Evolutionary conservation across 2,113 vertebrate genomes (phyloP).

Genomic region (Corvus moneduloides): DNA sequence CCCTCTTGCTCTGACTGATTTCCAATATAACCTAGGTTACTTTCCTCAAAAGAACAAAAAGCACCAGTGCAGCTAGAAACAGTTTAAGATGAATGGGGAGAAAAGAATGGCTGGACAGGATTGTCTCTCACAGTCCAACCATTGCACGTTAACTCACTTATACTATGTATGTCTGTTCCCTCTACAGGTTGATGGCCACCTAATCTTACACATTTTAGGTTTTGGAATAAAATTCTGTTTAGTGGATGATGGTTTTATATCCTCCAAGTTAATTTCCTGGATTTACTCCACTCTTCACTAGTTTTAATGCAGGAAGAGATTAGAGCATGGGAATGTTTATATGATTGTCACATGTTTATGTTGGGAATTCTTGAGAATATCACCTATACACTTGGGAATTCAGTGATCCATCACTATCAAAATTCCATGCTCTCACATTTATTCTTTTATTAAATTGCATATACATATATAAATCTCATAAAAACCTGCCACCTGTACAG

Average conservation of each 20-base stretch:
- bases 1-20: neutral
- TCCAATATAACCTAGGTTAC: neutral
- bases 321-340: neutral
- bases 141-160: neutral
- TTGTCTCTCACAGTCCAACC: neutral
- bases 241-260: neutral
- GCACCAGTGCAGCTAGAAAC: neutral
- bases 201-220: neutral
- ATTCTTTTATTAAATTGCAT: neutral
- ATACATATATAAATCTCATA: neutral
- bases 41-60: neutral
- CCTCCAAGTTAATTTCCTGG: neutral
- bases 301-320: neutral
- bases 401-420: neutral
- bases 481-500: neutral
- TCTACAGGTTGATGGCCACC: neutral
- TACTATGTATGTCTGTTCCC: neutral
- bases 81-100: rapidly evolving
- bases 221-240: neutral
- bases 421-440: neutral
- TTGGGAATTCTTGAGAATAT: neutral
- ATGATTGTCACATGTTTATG: neutral
- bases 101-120: neutral
- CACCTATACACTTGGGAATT: neutral
- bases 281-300: neutral